Evolutionary conservation across 2,113 vertebrate genomes (phyloP).

Genomic region (Miniopterus natalensis): DNA sequence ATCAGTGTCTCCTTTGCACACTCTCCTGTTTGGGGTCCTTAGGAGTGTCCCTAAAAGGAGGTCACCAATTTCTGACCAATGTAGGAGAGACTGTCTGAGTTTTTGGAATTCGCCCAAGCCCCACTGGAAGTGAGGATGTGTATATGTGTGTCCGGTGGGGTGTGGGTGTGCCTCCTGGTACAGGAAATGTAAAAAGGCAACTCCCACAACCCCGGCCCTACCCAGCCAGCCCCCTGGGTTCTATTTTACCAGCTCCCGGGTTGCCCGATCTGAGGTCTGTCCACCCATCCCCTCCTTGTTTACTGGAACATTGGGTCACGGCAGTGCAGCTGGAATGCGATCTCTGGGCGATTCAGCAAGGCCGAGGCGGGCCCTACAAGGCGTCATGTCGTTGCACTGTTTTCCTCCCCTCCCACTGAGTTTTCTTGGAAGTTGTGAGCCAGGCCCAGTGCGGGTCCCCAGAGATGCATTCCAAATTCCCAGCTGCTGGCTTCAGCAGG

Average conservation of each 20-base stretch:
- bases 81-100: not conserved
- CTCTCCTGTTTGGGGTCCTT: not conserved
- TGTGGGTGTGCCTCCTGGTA: not conserved
- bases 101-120: not conserved
- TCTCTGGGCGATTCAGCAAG: conserved; percentile 38
- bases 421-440: conserved; percentile 75
- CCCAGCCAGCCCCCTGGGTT: not conserved
- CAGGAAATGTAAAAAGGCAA: conserved; percentile 18
- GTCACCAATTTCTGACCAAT: not conserved
- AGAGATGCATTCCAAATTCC: conserved; percentile 68
- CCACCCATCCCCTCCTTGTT: conserved; percentile 73
- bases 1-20: conserved; percentile 18
- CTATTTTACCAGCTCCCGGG: conserved; percentile 67
- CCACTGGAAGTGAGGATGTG: not conserved
- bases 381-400: conserved; percentile 57
- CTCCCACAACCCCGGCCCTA: not conserved
- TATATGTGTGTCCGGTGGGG: not conserved
- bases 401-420: conserved; percentile 76
- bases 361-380: not conserved
- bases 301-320: conserved; percentile 82
- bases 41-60: conserved; percentile 1
- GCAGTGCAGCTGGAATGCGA: conserved; percentile 71
- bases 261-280: conserved; percentile 72
- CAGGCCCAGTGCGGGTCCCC: conserved; percentile 66
- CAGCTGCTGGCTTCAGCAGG: conserved; percentile 66